Evolutionary conservation across 2,888 invertebrate genomes (phyloP), one percentile per base, ranked within the genome.

Genomic region (Phragmatobia fuliginosa): DNA sequence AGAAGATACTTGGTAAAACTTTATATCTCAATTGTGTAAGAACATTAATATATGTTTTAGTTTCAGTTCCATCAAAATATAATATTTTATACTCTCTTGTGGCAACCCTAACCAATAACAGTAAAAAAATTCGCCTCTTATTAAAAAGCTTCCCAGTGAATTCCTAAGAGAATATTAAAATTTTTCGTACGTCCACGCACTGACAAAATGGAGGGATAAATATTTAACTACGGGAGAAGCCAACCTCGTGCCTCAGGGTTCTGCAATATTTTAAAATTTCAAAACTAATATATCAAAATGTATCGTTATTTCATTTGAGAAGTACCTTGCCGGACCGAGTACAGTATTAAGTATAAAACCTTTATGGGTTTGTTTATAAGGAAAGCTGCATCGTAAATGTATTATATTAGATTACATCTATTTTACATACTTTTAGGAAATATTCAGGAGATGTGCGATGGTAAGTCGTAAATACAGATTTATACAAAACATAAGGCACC

Each of bases 161-260:
- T 82, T 76, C 82, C 72, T 72, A 69, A 70, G 74, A 59, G 78
- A 73, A 82, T 83, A 83, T 82, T 83, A 80, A 80, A 82, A 82
- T 77, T 74, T 76, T 77, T 73, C 62, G 71, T 75, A 70, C 70
- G 71, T 71, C 49, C 65, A 64, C 68, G 72, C 67, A 73, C 61
- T 45, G 58, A 36, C 61, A 36, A 61, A 68, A 59, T 61, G 67
- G 59, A 68, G 56, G 49, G 49, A 49, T 52, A 52, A 33, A 63
- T 33, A 49, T 14, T 31, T 16, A 63, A 64, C 49, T 52, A 18
- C 25, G 49, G 11, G n/a, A 3, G 25, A 25, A 18, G 21, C 14
- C 16, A 25, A 21, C 21, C 21, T n/a, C 45, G 1, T 49, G 45
- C 8, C 21, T 8, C 14, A 11, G 25, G 25, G 52, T 56, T 56